These are phyloP conservation scores for Camelus dromedarius DNA, from an alignment of 2,113 vertebrate species.

Conservation along the genomic window DNA sequence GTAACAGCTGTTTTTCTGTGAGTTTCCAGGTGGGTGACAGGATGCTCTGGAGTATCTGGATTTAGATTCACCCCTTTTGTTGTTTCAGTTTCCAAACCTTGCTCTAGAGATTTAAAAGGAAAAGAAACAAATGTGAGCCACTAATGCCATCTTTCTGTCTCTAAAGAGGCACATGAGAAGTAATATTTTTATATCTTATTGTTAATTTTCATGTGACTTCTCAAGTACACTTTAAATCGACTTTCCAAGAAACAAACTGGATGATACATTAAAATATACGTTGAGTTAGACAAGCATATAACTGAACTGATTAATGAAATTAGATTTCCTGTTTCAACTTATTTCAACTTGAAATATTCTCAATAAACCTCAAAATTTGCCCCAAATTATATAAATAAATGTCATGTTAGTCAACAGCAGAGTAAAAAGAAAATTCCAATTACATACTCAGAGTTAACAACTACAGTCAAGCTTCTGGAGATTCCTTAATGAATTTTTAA, in stretches of 20 bases:
- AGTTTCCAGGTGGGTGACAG: slow-evolving; percentile 76
- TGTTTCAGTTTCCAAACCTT: slow-evolving; percentile 88
- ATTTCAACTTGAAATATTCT: slow-evolving; percentile 1
- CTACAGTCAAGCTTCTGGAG: neutral
- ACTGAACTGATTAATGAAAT: slow-evolving; percentile 37
- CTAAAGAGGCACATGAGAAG: neutral
- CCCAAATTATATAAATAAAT: neutral
- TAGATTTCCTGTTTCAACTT: neutral
- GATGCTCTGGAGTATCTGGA: slow-evolving; percentile 66
- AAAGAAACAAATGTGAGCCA: slow-evolving; percentile 52
- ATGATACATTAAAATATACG: neutral
- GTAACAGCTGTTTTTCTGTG: slow-evolving; percentile 89
- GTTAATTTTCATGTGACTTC: neutral
- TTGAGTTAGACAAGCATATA: neutral
- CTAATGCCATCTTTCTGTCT: neutral
- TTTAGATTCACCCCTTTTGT: slow-evolving; percentile 80
- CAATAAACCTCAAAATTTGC: slow-evolving; percentile 1
- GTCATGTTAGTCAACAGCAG: neutral
- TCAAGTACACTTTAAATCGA: neutral
- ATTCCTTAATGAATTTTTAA: slow-evolving; percentile 1
- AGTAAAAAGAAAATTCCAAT: slow-evolving; percentile 39
- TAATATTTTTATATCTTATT: neutral
- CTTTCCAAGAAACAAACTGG: neutral
- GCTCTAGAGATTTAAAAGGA: slow-evolving; percentile 86
- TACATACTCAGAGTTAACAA: slow-evolving; percentile 36